Conservation (phyloP, 1,140 invertebrate species). For the Pseudomyrmex concolor region DNA sequence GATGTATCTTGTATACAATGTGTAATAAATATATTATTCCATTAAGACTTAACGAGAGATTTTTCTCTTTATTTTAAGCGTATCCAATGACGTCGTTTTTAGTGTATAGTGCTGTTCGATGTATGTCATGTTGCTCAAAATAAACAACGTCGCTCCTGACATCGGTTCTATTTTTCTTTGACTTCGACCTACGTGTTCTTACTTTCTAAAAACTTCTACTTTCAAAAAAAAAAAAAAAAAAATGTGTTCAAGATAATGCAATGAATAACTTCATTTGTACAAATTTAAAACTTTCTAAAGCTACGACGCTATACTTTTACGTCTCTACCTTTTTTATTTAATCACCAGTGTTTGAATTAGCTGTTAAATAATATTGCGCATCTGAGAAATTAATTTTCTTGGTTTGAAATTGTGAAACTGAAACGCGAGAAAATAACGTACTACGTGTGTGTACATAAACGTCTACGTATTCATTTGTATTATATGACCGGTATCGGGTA, state of each 20-base stretch:
- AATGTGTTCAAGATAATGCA: slow-evolving; percentile 10
- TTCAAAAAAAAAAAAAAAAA: too few relatives aligned
- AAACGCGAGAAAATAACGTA: neutral
- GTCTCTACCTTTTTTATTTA: neutral
- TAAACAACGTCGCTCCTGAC: slow-evolving; percentile 42
- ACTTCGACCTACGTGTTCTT: slow-evolving; percentile 52
- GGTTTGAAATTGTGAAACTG: neutral
- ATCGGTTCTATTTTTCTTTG: slow-evolving; percentile 40
- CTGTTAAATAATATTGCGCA: neutral
- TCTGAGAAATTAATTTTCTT: neutral
- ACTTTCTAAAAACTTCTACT: slow-evolving; percentile 10
- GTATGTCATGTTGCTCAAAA: slow-evolving; percentile 38
- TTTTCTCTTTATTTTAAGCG: slow-evolving; percentile 17
- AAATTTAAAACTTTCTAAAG: neutral
- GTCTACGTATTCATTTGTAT: neutral
- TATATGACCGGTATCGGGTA: neutral
- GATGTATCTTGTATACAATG: too few relatives aligned
- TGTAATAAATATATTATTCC: too few relatives aligned
- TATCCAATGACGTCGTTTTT: slow-evolving; percentile 33
- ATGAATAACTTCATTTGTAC: neutral
- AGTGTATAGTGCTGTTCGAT: slow-evolving; percentile 32
- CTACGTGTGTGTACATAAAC: neutral
- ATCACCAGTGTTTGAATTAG: too few relatives aligned
- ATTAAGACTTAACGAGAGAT: slow-evolving; percentile 11
- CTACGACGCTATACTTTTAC: neutral